phyloP scores from a whole-genome alignment of 2,797 vertebrate genomes.

The Gallirallus australis region DNA sequence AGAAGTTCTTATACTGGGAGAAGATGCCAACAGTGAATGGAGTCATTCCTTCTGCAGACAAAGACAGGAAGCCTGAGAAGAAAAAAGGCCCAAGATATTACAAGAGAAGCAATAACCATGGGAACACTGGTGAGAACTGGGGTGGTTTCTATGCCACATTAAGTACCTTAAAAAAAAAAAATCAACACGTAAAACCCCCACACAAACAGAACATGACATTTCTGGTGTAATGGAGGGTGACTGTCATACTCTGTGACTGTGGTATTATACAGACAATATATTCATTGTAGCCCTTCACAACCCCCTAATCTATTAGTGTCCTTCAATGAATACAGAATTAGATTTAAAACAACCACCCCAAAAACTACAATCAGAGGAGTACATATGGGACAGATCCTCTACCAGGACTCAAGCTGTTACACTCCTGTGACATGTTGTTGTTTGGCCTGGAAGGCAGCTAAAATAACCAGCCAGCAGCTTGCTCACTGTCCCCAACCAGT shows the following conservation, averaged over 20 bases:
- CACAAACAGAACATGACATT: not conserved
- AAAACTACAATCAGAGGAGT: not conserved
- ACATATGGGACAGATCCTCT: not conserved
- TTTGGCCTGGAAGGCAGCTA: no score
- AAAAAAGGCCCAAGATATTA: not conserved
- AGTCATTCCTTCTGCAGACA: not conserved
- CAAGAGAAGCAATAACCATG: not conserved
- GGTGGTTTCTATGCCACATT: not conserved
- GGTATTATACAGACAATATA: not conserved
- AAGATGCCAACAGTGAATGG: not conserved
- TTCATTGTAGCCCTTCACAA: not conserved
- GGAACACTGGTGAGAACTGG: not conserved
- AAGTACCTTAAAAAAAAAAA: not conserved
- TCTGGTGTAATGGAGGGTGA: not conserved
- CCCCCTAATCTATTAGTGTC: not conserved
- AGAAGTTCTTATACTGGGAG: not conserved
- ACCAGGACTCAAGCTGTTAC: not conserved
- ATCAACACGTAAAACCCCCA: not conserved
- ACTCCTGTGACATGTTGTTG: not conserved
- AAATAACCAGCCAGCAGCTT: no score
- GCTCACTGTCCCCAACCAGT: no score
- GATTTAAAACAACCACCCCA: not conserved
- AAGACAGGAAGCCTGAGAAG: slow-evolving; percentile 26
- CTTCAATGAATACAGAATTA: not conserved
- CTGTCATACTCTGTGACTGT: not conserved